A percentile compares a stretch with the other conserved stretches of the same genome.
These are phyloP conservation scores for Agrotis clavis DNA, from an alignment of 2,888 invertebrate genomes.

Conservation along the genomic window DNA sequence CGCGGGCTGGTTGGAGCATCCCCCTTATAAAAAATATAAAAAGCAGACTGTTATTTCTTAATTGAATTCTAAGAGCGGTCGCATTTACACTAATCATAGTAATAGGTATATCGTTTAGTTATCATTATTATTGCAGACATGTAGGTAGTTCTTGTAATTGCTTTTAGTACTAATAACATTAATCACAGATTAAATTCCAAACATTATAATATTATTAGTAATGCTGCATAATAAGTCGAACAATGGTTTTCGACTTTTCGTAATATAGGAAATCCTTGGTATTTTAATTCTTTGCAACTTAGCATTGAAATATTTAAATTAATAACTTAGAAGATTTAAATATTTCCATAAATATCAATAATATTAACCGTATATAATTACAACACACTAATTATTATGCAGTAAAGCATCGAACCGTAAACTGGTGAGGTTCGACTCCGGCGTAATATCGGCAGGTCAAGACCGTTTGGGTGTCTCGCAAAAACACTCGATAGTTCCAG, in stretches of 20 bases:
- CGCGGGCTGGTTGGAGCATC: too few species aligned
- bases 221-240: neutral
- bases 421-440: conserved; percentile 22
- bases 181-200: conserved; percentile 1
- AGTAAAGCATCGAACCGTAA: conserved; percentile 33
- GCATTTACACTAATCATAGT: neutral
- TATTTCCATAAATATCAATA: conserved; percentile 16
- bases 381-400: conserved; percentile 27
- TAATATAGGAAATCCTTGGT: neutral
- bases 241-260: neutral
- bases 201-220: neutral
- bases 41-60: conserved; percentile 20
- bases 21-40: conserved; percentile 34
- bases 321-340: neutral
- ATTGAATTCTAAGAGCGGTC: neutral
- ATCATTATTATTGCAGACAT: neutral
- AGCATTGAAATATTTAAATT: too few species aligned
- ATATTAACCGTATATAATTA: conserved; percentile 9
- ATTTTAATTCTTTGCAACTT: neutral
- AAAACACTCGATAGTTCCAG: conserved; percentile 54
- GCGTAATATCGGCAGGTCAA: conserved; percentile 53
- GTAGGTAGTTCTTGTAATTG: neutral
- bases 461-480: conserved; percentile 46
- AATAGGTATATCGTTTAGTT: neutral
- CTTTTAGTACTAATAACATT: conserved; percentile 3